These are phyloP conservation scores for Plumapathes pennacea DNA, from an alignment of 92 coral and sea anemone species.

Conservation along the genomic window DNA sequence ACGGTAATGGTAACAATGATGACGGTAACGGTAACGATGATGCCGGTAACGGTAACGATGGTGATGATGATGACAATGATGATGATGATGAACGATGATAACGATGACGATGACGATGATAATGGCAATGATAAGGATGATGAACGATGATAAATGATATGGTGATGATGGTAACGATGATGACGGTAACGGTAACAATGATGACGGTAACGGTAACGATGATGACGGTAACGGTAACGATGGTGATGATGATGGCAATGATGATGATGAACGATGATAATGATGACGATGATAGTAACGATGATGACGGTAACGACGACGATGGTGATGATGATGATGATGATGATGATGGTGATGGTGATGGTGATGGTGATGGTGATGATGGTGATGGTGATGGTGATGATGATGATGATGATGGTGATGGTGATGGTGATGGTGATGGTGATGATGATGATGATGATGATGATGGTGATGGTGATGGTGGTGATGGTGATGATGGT, in stretches of 20 bases:
- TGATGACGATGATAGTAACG: neutral
- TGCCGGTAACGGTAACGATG: no score
- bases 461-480: slow-evolving; percentile 1
- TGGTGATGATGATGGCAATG: neutral
- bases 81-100: no score
- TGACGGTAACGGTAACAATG: neutral
- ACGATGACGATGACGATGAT: no score
- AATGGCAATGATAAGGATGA: no score
- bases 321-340: slow-evolving; percentile 7
- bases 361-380: slow-evolving; percentile 2
- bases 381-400: slow-evolving; percentile 1
- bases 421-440: slow-evolving; percentile 4
- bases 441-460: no score
- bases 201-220: neutral
- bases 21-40: no score
- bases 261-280: neutral
- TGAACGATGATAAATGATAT: no score
- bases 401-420: neutral
- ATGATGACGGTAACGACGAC: neutral
- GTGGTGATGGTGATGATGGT: neutral
- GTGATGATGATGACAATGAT: no score
- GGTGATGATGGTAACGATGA: no score
- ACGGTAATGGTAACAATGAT: no score
- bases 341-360: slow-evolving; percentile 6
- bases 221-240: neutral